Conservation (phyloP, 2,888 invertebrate species). For the Neoitamus cyanurus region DNA sequence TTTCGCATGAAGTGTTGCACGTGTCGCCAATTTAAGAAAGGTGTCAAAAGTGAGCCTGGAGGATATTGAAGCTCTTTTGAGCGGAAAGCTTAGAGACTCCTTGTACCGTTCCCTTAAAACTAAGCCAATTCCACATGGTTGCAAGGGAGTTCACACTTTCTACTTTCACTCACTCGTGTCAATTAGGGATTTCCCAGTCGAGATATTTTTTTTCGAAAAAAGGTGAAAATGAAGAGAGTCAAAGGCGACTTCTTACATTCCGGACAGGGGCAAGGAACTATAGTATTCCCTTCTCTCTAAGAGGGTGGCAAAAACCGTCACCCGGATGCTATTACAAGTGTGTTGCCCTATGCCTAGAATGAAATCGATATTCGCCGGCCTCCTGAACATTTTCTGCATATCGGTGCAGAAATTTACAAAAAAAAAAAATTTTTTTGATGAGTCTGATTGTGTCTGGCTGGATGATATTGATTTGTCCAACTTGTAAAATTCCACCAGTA, state of each 20-base stretch:
- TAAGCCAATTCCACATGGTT: conserved; percentile 35
- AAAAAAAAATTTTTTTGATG: conserved; percentile 45
- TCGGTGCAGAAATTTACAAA: conserved; percentile 44
- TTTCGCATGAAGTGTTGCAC: neutral
- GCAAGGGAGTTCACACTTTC: neutral
- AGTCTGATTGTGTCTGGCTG: conserved; percentile 52
- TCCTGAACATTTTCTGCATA: conserved; percentile 46
- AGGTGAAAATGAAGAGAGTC: neutral
- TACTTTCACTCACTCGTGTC: conserved; percentile 3
- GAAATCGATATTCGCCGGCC: conserved; percentile 44
- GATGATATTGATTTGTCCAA: conserved; percentile 52
- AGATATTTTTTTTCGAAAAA: neutral
- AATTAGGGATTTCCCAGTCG: neutral
- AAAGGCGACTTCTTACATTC: neutral
- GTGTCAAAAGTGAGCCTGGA: conserved; percentile 20
- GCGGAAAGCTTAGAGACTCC: neutral
- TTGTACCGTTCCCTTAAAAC: conserved; percentile 21
- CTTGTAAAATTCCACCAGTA: conserved; percentile 49
- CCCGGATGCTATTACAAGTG: neutral
- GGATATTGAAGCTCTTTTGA: conserved; percentile 5
- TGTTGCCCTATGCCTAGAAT: conserved; percentile 9
- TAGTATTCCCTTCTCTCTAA: too few species aligned
- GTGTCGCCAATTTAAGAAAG: conserved; percentile 22
- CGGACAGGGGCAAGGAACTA: neutral
- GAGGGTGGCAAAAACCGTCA: neutral